Conservation (phyloP, 2,797 vertebrate species). For the Chelon labrosus region DNA sequence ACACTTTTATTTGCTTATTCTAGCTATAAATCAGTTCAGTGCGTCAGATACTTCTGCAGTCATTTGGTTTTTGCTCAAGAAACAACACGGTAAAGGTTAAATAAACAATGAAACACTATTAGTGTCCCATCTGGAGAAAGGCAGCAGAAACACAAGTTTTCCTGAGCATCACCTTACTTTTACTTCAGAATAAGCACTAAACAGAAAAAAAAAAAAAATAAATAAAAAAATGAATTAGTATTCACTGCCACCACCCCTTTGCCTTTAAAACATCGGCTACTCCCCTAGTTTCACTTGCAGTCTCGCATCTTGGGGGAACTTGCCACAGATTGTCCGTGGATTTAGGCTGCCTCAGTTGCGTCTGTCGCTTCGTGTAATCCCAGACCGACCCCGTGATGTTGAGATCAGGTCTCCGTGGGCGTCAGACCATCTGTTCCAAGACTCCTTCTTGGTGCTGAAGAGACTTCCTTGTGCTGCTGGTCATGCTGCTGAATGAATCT, state of each 20-base stretch:
- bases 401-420: slow-evolving; percentile 9
- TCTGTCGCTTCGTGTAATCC: not conserved
- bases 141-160: not conserved
- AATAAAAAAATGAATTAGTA: not conserved
- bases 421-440: slow-evolving; percentile 27
- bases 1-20: slow-evolving; percentile 41
- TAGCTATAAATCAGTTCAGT: slow-evolving; percentile 45
- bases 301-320: not conserved
- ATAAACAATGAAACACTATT: not conserved
- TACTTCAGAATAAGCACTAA: not conserved
- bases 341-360: not conserved
- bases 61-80: not conserved
- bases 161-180: not conserved
- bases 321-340: not conserved
- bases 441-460: slow-evolving; percentile 6
- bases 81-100: not conserved
- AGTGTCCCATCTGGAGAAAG: no score
- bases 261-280: not conserved
- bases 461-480: not conserved
- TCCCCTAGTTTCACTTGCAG: not conserved
- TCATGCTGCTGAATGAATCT: not conserved
- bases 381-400: no score
- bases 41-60: slow-evolving; percentile 3
- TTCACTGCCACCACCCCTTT: not conserved
- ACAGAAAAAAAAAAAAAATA: not conserved